These are phyloP conservation scores for Epirrita christyi DNA, from an alignment of 2,888 invertebrate genomes.

Conservation along the genomic window DNA sequence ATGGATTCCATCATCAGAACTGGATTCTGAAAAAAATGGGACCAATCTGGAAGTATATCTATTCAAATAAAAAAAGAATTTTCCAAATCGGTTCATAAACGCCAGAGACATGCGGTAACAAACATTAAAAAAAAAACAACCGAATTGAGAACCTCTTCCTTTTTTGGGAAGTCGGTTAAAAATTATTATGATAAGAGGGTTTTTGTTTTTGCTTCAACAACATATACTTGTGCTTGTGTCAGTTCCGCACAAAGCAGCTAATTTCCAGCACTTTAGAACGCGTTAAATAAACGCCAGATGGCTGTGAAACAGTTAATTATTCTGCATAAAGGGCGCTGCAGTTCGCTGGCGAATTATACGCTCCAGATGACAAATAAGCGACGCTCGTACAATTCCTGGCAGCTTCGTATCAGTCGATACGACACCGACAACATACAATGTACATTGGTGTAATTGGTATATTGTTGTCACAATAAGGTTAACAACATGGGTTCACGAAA, in stretches of 20 bases:
- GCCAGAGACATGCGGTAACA: too few species aligned
- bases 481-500: too few species aligned
- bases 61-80: too few species aligned
- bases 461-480: background rate
- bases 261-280: conserved; percentile 25
- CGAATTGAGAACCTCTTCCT: too few species aligned
- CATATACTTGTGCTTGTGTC: background rate
- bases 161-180: too few species aligned
- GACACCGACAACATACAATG: background rate
- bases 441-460: background rate
- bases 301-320: conserved; percentile 33
- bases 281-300: conserved; percentile 27
- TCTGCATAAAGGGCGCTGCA: conserved; percentile 29
- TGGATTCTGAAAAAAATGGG: too few species aligned
- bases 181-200: too few species aligned
- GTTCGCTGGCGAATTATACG: conserved; percentile 22
- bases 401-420: conserved; percentile 12
- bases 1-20: too few species aligned
- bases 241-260: conserved; percentile 17
- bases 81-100: too few species aligned
- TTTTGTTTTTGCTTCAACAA: too few species aligned
- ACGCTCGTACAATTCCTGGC: conserved; percentile 6
- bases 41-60: too few species aligned
- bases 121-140: too few species aligned
- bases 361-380: conserved; percentile 28